Base-by-base conservation (phyloP, 2,888 invertebrate genomes). In the Boloria selene region DNA sequence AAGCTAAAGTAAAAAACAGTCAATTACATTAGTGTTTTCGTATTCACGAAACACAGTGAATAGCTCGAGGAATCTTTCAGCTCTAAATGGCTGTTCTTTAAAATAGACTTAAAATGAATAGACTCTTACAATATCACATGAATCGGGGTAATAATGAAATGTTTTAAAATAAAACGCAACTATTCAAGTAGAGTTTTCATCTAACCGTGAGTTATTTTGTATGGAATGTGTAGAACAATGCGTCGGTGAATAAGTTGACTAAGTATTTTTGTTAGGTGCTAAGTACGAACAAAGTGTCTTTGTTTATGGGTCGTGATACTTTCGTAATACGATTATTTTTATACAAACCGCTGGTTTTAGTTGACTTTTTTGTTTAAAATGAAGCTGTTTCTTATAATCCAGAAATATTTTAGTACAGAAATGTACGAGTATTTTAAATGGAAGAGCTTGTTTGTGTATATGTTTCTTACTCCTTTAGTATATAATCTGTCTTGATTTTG, bases 11-110 rank as follows among this genome's bases (percentile, higher is more conserved):
- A 77, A 83, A 85, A 79, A 80, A 77, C 76, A 80, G 77, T 82
- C 88, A 87, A 89, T 89, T 87, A 89, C 89, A 89, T 88, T 89
- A 89, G 83, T 84, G 78, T 73, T 79, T 78, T 84, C 51, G 44
- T 55, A 58, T 64, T 85, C 85, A 83, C 81, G 77, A 79, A 83
- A 83, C 77, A 77, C 75, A 79, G 68, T 72, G 70, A 74, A 74
- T 71, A 68, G 71, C 66, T 66, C 22, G 71, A 72, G 71, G 58
- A 62, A 62, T 67, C 69, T 67, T 67, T 70, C 54, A 65, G 47
- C 50, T 55, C 59, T 64, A 67, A 70, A 70, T 60, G 38, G 67
- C 38, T 59, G 50, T 67, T 70, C 64, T 70, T 62, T 62, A 61
- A 67, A 64, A 56, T 49, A 62, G 59, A 53, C 50, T 56, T 59